Base-by-base conservation (phyloP, 1,140 invertebrate species). In the Helicoverpa zea region DNA sequence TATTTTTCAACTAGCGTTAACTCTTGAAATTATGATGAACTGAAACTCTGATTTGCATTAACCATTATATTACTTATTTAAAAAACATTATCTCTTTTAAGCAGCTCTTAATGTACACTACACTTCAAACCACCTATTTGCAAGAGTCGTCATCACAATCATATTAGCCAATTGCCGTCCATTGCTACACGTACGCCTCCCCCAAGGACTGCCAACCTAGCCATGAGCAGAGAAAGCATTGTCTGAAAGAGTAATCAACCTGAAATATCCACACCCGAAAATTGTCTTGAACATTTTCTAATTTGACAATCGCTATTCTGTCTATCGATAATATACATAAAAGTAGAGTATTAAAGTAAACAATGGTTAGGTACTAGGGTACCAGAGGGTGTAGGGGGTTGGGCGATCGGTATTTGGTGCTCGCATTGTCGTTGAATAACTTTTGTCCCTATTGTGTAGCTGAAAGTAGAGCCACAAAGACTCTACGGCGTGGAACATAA, bases 391-490 rank as follows among this genome's bases (percentile, higher is more conserved):
- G 77, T 78, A 83, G 83, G 88, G 88, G 90, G 83, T 63, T 84
- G 89, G 89, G 81, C 91, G 93, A 93, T 94, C 93, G 95, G 94
- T 95, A 95, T 95, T 95, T 95, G 95, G 94, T 94, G 93, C 91
- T 94, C 92, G 94, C 93, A 95, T 95, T 95, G 95, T 95, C 92
- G 95, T 93, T 92, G 94, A 93, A 94, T 94, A 95, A 95, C 94
- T 95, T 95, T 95, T 95, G 95, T 95, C 93, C 94, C 94, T 94
- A 95, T 95, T 95, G 95, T 94, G 91, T 93, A 85, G 90, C 89
- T 91, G 91, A 94, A 94, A 94, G 90, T 88, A 89, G 85, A 92
- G 87, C 91, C 94, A 94, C 95, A 95, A 95, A 95, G 94, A 95
- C 93, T 91, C 91, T 86, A 89, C 94, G 88, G 89, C 88, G 90